Evolutionary conservation across 2,888 invertebrate species (phyloP).

Genomic region (Anorthoa munda): DNA sequence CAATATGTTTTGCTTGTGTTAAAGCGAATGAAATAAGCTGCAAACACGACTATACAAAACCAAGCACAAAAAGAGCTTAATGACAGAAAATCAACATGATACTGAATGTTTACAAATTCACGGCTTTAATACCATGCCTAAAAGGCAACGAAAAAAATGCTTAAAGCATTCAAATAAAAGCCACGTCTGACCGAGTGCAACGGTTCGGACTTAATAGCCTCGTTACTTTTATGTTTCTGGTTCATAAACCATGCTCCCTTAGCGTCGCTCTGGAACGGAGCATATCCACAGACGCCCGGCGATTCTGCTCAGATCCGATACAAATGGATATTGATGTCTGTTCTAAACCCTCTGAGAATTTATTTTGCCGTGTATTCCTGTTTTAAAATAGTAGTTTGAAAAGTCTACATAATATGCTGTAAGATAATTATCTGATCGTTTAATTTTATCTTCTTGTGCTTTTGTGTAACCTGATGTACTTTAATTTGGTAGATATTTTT

Average conservation of each 20-base stretch:
- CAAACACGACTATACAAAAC: conserved; percentile 10
- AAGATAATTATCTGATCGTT: not conserved
- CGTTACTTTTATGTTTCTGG: conserved; percentile 76
- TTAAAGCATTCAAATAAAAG: conserved; percentile 69
- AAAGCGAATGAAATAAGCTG: not conserved
- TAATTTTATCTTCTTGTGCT: not conserved
- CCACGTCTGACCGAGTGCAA: conserved; percentile 72
- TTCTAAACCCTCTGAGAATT: conserved; percentile 23
- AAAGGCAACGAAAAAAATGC: conserved; percentile 48
- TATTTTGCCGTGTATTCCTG: conserved; percentile 4
- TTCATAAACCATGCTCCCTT: conserved; percentile 71
- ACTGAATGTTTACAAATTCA: conserved; percentile 28
- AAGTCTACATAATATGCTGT: not conserved
- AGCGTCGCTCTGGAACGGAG: conserved; percentile 49
- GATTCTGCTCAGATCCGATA: conserved; percentile 41
- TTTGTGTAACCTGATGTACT: not conserved
- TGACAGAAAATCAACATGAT: conserved; percentile 9
- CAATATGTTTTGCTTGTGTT: not conserved
- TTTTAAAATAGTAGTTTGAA: not conserved
- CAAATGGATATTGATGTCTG: conserved; percentile 53
- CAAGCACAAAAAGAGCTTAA: not conserved
- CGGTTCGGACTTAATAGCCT: conserved; percentile 71
- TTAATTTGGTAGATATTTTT: not conserved
- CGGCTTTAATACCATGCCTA: conserved; percentile 16
- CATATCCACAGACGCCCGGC: conserved; percentile 48